Conservation (phyloP, 2,888 invertebrate genomes). For the Drosophila multiciliata region DNA sequence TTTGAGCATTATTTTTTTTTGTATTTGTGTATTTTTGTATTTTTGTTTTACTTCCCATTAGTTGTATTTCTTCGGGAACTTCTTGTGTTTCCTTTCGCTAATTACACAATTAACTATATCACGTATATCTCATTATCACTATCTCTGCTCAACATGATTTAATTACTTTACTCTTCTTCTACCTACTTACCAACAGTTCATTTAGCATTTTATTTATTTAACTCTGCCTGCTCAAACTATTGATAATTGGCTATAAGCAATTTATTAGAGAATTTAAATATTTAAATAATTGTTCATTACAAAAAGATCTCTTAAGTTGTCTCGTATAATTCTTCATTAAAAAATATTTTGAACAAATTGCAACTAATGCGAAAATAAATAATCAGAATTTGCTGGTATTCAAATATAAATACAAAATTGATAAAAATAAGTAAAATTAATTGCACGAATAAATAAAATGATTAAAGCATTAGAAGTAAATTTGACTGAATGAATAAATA, state of each 20-base stretch:
- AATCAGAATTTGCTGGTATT: not conserved
- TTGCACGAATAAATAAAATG: too few relatives aligned
- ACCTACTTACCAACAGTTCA: not conserved
- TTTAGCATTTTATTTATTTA: not conserved
- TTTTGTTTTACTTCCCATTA: not conserved
- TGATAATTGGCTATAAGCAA: not conserved
- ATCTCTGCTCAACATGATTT: conserved; percentile 7
- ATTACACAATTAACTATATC: conserved; percentile 18
- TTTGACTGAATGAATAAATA: too few relatives aligned
- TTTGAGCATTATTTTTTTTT: not conserved
- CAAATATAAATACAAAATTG: not conserved
- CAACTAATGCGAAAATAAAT: not conserved
- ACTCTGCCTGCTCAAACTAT: not conserved
- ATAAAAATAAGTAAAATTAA: not conserved
- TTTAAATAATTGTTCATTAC: not conserved
- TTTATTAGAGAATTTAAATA: not conserved
- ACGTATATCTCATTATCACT: conserved; percentile 28
- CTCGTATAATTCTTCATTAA: too few relatives aligned
- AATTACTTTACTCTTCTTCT: not conserved
- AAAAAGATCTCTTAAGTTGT: not conserved
- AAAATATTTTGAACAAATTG: not conserved
- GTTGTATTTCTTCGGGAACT: conserved; percentile 8
- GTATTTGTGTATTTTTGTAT: not conserved
- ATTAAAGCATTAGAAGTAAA: too few relatives aligned
- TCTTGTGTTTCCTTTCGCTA: conserved; percentile 8